Evolutionary conservation across 2,797 vertebrate genomes (phyloP).

Genomic region (Gypaetus barbatus): DNA sequence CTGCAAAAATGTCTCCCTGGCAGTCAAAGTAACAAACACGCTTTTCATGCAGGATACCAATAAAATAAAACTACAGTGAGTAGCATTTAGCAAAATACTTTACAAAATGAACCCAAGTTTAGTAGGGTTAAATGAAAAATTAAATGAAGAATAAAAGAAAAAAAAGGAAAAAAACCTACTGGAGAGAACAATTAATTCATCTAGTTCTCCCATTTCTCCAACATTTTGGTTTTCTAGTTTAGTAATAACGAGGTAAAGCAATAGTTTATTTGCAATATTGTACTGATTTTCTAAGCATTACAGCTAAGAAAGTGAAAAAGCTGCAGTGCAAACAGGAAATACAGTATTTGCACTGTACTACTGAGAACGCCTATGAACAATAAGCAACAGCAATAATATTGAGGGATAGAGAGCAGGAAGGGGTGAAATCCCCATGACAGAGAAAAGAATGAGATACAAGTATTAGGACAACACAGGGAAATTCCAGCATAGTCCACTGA

Average conservation of each 20-base stretch:
- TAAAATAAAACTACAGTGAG: background rate
- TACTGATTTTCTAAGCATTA: background rate
- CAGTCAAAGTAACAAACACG: background rate
- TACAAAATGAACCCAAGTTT: background rate
- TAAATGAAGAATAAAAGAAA: background rate
- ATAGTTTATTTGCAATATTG: background rate
- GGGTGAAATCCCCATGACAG: background rate
- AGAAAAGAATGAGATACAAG: background rate
- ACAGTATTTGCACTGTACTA: background rate
- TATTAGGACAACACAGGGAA: background rate
- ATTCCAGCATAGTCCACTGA: background rate
- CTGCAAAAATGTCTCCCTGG: background rate
- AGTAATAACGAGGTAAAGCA: background rate
- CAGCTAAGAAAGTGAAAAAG: background rate
- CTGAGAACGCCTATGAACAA: background rate
- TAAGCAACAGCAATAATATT: background rate
- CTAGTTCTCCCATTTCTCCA: background rate
- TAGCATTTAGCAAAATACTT: background rate
- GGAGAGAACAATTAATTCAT: background rate
- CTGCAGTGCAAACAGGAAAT: background rate
- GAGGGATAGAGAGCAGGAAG: background rate
- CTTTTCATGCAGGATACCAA: background rate
- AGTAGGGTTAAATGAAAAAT: background rate
- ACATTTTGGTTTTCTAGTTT: background rate
- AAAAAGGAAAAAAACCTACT: accelerated